Percentiles rank a stretch among this genome's conserved stretches.
phyloP scores from a whole-genome alignment of 2,113 vertebrate genomes.

The human region DNA sequence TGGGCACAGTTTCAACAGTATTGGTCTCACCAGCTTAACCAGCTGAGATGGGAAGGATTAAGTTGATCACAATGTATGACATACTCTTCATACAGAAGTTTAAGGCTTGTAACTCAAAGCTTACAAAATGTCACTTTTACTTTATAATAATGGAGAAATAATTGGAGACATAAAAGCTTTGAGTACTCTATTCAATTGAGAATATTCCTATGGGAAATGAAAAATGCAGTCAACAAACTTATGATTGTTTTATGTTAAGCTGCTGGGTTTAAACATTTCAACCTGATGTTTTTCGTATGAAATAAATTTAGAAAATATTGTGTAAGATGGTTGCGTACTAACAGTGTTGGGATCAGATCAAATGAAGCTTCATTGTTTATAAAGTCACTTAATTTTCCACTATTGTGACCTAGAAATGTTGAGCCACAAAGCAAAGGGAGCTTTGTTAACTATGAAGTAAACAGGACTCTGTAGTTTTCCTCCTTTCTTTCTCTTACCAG shows the following conservation, averaged over 20 bases:
- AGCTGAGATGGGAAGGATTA: background rate
- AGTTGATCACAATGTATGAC: background rate
- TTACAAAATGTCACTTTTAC: background rate
- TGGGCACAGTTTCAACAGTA: background rate
- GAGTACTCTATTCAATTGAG: background rate
- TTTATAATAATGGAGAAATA: background rate
- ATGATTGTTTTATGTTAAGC: background rate
- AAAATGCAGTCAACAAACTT: background rate
- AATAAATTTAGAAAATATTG: background rate
- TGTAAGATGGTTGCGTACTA: background rate
- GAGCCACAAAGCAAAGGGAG: background rate
- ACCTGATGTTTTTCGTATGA: background rate
- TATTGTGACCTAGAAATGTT: background rate
- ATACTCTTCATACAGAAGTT: background rate
- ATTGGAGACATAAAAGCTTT: background rate
- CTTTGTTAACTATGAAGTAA: background rate
- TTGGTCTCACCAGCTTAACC: background rate
- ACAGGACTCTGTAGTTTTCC: background rate
- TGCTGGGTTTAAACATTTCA: background rate
- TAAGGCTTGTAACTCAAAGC: background rate
- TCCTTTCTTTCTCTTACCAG: background rate
- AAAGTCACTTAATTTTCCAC: background rate
- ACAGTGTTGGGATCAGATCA: background rate
- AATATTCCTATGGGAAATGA: conserved; percentile 7
- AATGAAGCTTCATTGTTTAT: conserved; percentile 13